A percentile compares a stretch with the other conserved stretches of the same genome.
These are phyloP conservation scores for Thalassaphorura encarpata DNA, from an alignment of 1,140 invertebrate species.

Conservation along the genomic window DNA sequence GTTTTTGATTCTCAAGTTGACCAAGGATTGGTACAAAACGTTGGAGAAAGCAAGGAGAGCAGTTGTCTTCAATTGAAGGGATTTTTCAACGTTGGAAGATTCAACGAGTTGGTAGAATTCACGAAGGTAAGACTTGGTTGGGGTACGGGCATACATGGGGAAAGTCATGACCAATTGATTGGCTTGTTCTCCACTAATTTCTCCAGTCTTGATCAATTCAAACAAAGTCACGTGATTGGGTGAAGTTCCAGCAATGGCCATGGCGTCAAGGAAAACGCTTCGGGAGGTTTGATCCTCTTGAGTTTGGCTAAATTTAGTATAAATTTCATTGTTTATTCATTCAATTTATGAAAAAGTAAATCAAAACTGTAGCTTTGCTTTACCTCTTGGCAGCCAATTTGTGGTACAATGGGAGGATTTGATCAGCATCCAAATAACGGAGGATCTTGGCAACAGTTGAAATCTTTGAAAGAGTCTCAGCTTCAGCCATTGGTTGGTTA, in stretches of 20 bases:
- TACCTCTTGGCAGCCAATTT: constrained; percentile 7
- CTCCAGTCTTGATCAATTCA: constrained; percentile 24
- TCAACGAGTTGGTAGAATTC: constrained; percentile 25
- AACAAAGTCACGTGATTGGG: constrained; percentile 23
- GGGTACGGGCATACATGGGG: constrained; percentile 28
- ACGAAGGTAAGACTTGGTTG: constrained; percentile 27
- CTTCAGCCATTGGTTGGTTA: constrained; percentile 21
- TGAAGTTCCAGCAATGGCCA: constrained; percentile 30
- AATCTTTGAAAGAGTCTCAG: constrained; percentile 25
- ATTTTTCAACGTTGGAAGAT: constrained; percentile 15
- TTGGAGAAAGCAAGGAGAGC: constrained; percentile 25
- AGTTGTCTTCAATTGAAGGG: constrained; percentile 30
- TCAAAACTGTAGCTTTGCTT: too few species aligned
- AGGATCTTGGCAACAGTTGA: constrained; percentile 27
- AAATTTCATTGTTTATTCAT: too few species aligned
- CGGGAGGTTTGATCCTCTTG: constrained; percentile 10
- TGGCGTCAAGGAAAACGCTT: constrained; percentile 21
- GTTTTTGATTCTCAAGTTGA: constrained; percentile 26
- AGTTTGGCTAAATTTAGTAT: neutral
- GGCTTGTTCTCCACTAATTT: constrained; percentile 26
- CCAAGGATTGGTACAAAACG: constrained; percentile 31
- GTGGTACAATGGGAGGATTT: constrained; percentile 8
- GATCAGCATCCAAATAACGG: constrained; percentile 18
- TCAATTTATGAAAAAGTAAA: neutral
- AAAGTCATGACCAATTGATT: constrained; percentile 27